Percentiles rank a stretch among this genome's conserved stretches.
Conservation (phyloP, 2,888 invertebrate genomes). For the Acrocera orbiculus region DNA sequence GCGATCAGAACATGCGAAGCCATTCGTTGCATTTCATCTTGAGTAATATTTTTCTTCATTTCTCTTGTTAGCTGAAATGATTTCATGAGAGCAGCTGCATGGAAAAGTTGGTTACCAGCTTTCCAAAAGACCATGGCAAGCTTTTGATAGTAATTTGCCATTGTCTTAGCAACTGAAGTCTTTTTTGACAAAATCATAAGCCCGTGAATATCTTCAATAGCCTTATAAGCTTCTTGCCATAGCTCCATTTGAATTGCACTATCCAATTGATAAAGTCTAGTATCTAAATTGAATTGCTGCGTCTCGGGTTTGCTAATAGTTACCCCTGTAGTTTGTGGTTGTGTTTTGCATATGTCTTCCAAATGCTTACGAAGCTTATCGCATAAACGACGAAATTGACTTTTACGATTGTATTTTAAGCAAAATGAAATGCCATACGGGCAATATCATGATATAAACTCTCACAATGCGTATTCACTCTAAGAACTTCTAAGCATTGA, state of each 20-base stretch:
- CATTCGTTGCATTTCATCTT: conserved; percentile 85
- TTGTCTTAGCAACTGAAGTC: conserved; percentile 87
- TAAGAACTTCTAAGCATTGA: conserved; percentile 88
- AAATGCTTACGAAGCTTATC: conserved; percentile 93
- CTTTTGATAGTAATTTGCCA: conserved; percentile 98
- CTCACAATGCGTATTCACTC: conserved; percentile 94
- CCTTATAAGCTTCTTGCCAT: conserved; percentile 97
- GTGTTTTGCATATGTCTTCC: conserved; percentile 87
- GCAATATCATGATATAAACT: conserved; percentile 96
- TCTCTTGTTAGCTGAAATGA: conserved; percentile 87
- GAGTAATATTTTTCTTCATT: conserved; percentile 90
- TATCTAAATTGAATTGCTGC: conserved; percentile 91
- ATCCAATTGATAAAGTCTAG: conserved; percentile 86
- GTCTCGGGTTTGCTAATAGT: conserved; percentile 93
- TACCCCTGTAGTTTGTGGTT: conserved; percentile 68
- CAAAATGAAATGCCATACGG: conserved; percentile 98
- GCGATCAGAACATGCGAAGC: conserved; percentile 90
- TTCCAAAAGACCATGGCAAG: conserved; percentile 98
- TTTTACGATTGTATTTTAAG: conserved; percentile 89
- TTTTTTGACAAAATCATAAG: conserved; percentile 95
- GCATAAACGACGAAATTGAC: conserved; percentile 95
- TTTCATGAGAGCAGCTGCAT: conserved; percentile 89
- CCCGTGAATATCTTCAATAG: conserved; percentile 95
- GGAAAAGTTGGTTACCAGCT: conserved; percentile 94
- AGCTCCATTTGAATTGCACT: conserved; percentile 98